Evolutionary conservation across 2,888 invertebrate species (phyloP).

Genomic region (Mythimna vitellina): DNA sequence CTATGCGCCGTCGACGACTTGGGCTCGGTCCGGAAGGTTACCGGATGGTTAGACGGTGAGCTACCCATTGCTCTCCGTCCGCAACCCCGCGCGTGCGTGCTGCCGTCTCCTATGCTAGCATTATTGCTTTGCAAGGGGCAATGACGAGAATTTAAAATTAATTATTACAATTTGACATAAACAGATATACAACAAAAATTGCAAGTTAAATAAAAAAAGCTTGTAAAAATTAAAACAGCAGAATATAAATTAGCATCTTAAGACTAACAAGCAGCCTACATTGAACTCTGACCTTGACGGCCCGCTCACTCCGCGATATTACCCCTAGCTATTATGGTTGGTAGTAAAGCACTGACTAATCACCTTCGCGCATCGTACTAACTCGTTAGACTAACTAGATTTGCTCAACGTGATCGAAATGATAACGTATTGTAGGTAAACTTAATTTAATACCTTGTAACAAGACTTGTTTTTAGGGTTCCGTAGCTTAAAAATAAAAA

Average conservation of each 20-base stretch:
- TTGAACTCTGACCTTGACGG: constrained; percentile 9
- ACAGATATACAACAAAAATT: no score
- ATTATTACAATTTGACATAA: no score
- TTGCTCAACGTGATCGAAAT: constrained; percentile 50
- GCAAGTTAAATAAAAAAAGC: neutral
- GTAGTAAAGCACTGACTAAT: constrained; percentile 40
- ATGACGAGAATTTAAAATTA: no score
- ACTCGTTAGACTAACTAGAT: constrained; percentile 50
- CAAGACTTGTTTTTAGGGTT: neutral
- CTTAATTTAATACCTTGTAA: neutral
- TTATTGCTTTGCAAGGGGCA: no score
- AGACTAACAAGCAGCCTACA: constrained; percentile 17
- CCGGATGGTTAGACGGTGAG: no score
- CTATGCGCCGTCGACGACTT: no score
- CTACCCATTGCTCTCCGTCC: no score
- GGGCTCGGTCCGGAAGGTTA: no score
- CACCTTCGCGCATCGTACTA: constrained; percentile 42
- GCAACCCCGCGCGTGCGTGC: no score
- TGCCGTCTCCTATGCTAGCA: no score
- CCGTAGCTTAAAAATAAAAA: no score
- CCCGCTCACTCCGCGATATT: constrained; percentile 4
- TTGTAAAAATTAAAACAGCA: neutral
- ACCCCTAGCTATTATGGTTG: constrained; percentile 20
- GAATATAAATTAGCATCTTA: neutral
- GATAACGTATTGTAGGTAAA: constrained; percentile 27